These are phyloP conservation scores for Anagrus nilaparvatae DNA, from an alignment of 1,140 invertebrate species.

Conservation along the genomic window DNA sequence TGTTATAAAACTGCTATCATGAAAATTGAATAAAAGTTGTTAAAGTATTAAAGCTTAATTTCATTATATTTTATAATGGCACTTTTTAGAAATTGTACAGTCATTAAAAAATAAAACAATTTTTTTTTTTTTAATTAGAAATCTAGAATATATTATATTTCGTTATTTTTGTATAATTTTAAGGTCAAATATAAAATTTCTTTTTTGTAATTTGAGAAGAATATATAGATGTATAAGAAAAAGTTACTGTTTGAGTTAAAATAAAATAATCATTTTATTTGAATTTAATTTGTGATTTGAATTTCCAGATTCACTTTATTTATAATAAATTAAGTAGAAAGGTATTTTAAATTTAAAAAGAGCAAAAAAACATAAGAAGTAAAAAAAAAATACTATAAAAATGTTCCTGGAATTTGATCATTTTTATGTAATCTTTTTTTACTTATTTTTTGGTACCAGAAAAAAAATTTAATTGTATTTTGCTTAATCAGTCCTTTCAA, in stretches of 20 bases:
- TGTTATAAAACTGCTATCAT: neutral
- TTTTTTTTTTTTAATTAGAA: conserved; percentile 5
- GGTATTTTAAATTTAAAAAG: no score
- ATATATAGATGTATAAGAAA: conserved; percentile 13
- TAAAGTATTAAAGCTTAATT: conserved; percentile 10
- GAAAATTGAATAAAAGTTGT: conserved; percentile 5
- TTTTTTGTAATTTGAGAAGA: conserved; percentile 13
- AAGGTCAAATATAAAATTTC: conserved; percentile 14
- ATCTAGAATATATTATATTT: conserved; percentile 8
- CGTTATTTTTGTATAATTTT: conserved; percentile 17
- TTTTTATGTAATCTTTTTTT: neutral
- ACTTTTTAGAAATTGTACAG: conserved; percentile 2
- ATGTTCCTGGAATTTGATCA: neutral
- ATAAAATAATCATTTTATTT: conserved; percentile 16
- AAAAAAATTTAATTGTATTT: neutral
- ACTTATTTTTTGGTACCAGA: neutral
- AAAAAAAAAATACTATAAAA: no score
- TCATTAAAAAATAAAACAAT: neutral
- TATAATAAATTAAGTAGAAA: no score
- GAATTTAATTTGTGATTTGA: conserved; percentile 1
- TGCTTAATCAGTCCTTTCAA: conserved; percentile 3
- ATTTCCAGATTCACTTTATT: no score
- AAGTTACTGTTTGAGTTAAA: conserved; percentile 15
- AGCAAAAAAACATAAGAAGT: no score
- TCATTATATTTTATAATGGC: conserved; percentile 8